Base-by-base conservation (phyloP, 2,888 invertebrate genomes). In the Agelastica alni region DNA sequence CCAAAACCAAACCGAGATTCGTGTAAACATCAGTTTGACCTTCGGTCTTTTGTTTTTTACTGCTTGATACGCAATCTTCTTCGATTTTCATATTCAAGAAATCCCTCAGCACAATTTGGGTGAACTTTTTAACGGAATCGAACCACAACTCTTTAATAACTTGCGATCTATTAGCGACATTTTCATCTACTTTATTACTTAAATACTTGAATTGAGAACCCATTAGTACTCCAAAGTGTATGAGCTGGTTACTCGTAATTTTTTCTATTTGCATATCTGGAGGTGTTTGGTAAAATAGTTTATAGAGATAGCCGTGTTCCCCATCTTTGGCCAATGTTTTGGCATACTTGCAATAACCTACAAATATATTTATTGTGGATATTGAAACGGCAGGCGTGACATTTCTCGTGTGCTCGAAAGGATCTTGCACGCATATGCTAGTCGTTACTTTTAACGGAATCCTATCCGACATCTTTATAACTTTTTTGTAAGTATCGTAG, bases 351-450 rank as follows among this genome's bases (percentile, higher is more conserved):
- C n/a, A n/a, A n/a, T n/a, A n/a, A n/a, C n/a, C n/a, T n/a, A n/a
- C n/a, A n/a, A n/a, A n/a, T n/a, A n/a, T n/a, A n/a, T n/a, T n/a
- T n/a, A n/a, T n/a, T n/a, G n/a, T n/a, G n/a, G n/a, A n/a, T n/a
- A n/a, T n/a, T n/a, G n/a, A n/a, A 14, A 70, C 56, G 2, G 57
- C 39, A 7, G 57, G 43, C 2, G 65, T 58, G 6, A 56, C 59
- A 44, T 87, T 88, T 64, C 82, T 80, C 59, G 78, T 78, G 47
- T 83, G 82, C 67, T 86, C 85, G 65, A 86, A 83, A 0, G 87
- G 87, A 73, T 88, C 88, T 74, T 88, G 87, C 1, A 87, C 69
- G 64, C 83, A 85, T 46, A 86, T 71, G 0, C 78, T 26, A 4
- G 77, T 74, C n/a, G 71, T 67, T 4, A 70, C 65, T 37, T 77